Conservation (phyloP, 1,140 invertebrate genomes). For the Drosophila ambigua region DNA sequence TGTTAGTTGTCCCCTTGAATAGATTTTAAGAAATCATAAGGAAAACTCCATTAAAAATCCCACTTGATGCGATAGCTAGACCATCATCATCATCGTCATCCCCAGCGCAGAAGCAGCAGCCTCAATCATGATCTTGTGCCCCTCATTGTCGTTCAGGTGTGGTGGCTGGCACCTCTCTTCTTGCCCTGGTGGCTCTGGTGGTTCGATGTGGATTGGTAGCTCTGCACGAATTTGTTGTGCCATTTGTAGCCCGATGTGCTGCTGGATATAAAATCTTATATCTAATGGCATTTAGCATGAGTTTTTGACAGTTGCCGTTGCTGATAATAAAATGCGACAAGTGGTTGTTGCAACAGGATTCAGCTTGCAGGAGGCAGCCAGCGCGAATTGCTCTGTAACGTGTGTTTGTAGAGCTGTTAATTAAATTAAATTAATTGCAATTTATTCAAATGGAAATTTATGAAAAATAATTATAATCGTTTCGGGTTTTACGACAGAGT, state of each 20-base stretch:
- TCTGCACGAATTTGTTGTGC: constrained; percentile 72
- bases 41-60: constrained; percentile 42
- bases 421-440: constrained; percentile 57
- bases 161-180: constrained; percentile 6
- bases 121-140: constrained; percentile 3
- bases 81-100: constrained; percentile 34
- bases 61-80: constrained; percentile 45
- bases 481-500: constrained; percentile 18
- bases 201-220: constrained; percentile 44
- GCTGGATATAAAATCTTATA: constrained; percentile 62
- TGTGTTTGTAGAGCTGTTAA: constrained; percentile 68
- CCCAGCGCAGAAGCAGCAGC: not conserved
- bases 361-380: constrained; percentile 19
- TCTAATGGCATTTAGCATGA: constrained; percentile 65
- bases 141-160: constrained; percentile 7
- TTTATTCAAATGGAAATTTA: constrained; percentile 45
- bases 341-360: constrained; percentile 40
- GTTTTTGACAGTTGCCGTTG: constrained; percentile 67
- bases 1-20: constrained; percentile 71
- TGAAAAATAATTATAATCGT: constrained; percentile 22
- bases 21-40: constrained; percentile 75
- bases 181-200: too few species aligned
- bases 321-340: constrained; percentile 78
- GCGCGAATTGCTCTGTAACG: constrained; percentile 42
- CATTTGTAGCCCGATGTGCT: constrained; percentile 49